Evolutionary conservation across 2,113 vertebrate genomes (phyloP), one percentile per base, ranked within the genome.

Genomic region (Notothenia coriiceps): DNA sequence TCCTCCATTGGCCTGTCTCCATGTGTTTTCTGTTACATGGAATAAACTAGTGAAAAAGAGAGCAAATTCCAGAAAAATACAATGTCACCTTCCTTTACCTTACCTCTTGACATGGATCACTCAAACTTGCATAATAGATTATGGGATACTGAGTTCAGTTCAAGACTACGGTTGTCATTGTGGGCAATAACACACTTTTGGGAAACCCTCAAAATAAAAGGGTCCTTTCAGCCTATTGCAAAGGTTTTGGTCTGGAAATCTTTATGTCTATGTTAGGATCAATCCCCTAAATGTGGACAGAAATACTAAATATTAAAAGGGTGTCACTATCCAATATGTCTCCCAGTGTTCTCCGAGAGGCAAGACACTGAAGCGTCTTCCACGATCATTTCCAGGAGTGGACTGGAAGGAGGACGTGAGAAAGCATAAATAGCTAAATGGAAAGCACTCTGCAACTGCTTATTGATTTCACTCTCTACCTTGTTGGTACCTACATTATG

Each of bases 391-490:
- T 78, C 77, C 69, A 78, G 35, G 35, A 40, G 35, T 61, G 68
- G 66, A 40, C 46, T 12, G 12, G 50, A 63, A 29, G 51, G 33
- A 54, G 20, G 66, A 70, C 1, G 11, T 43, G 22, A 75, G 62
- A 75, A 77, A 74, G 55, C 29, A 67, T 60, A 70, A 65, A 71
- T 46, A 22, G 55, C 78, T 59, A 54, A 67, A 77, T 43, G 47
- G 69, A 80, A 87, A 80, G 66, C 11, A 25, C 54, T 75, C 18
- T 60, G 15, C 29, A 59, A 46, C 54, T 70, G 63, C 52, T 73
- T 85, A 77, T 74, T 77, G 73, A 83, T 85, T 81, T 81, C 20
- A 67, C 56, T 70, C 11, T 54, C 50, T 14, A 4, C 55, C 35
- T 65, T 17, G 55, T 51, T 61, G 44, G 25, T 35, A 55, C 22